Evolutionary conservation across 2,113 vertebrate species (phyloP).

Genomic region (Crotophaga sulcirostris): DNA sequence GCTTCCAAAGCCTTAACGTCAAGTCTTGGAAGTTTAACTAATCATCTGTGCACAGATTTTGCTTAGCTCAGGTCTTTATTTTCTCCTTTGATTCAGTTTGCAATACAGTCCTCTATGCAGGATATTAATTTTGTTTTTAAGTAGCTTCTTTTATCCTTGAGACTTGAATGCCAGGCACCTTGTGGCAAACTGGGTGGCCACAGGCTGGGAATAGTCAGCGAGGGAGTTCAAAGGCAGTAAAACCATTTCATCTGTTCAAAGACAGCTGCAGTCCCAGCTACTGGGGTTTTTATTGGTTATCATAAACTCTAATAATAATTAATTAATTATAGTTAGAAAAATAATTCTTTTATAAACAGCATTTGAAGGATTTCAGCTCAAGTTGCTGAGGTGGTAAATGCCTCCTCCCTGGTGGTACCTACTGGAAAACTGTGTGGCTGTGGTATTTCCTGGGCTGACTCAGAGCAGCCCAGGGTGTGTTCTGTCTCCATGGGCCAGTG

Average conservation of each 20-base stretch:
- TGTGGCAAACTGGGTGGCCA: constrained; percentile 45
- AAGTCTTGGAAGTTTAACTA: background rate
- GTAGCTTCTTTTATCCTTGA: constrained; percentile 23
- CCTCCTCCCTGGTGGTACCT: background rate
- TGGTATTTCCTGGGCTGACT: background rate
- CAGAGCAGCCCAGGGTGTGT: background rate
- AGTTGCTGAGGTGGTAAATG: background rate
- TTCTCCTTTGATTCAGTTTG: constrained; percentile 19
- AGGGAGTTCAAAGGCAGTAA: constrained; percentile 10
- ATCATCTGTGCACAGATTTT: background rate
- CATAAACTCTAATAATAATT: background rate
- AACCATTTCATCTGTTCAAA: constrained; percentile 32
- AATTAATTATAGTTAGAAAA: background rate
- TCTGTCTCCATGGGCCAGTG: background rate
- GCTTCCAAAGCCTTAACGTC: background rate
- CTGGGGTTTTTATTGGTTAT: background rate
- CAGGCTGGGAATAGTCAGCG: background rate
- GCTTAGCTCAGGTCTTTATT: constrained; percentile 48
- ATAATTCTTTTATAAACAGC: background rate
- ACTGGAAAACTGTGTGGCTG: rapidly evolving
- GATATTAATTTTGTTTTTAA: constrained; percentile 28
- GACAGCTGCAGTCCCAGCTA: background rate
- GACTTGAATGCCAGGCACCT: background rate
- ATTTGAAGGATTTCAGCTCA: background rate
- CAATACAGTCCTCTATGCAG: background rate